Evolutionary conservation across 2,888 invertebrate genomes (phyloP).

Genomic region (Ormyrus nitidulus): DNA sequence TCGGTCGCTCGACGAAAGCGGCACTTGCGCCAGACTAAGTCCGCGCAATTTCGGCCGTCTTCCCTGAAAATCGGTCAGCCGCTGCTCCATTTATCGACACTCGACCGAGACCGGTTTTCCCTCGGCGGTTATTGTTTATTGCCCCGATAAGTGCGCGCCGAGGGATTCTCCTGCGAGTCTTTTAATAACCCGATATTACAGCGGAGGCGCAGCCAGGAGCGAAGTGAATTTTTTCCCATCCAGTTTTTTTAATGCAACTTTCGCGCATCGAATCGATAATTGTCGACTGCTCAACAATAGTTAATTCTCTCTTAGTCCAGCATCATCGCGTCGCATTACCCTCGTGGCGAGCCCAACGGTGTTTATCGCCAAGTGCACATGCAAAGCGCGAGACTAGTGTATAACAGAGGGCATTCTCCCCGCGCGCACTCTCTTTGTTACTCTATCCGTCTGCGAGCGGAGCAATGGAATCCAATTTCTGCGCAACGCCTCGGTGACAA

Average conservation of each 20-base stretch:
- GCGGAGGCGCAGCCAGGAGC: neutral
- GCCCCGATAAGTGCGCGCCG: constrained; percentile 37
- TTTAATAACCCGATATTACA: constrained; percentile 30
- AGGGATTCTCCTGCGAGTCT: neutral
- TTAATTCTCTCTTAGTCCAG: constrained; percentile 4
- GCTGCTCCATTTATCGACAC: constrained; percentile 46
- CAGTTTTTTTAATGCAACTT: constrained; percentile 29
- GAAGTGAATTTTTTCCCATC: constrained; percentile 23
- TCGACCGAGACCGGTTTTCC: constrained; percentile 31
- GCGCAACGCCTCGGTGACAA: constrained; percentile 64
- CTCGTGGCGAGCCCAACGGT: neutral
- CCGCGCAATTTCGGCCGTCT: neutral
- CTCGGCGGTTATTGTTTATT: constrained; percentile 47
- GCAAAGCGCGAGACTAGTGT: constrained; percentile 14
- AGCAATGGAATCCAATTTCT: constrained; percentile 60
- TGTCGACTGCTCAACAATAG: neutral
- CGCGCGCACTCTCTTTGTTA: constrained; percentile 3
- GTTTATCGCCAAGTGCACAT: constrained; percentile 25
- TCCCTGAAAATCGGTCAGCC: constrained; percentile 32
- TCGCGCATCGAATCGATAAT: constrained; percentile 32
- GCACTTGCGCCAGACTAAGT: neutral
- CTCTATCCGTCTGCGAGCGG: constrained; percentile 28
- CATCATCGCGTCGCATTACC: constrained; percentile 34
- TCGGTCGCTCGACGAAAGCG: constrained; percentile 9
- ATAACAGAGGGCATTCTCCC: neutral